These are phyloP conservation scores for Lacanobia wlatinum DNA, from an alignment of 2,888 invertebrate species.

Conservation along the genomic window DNA sequence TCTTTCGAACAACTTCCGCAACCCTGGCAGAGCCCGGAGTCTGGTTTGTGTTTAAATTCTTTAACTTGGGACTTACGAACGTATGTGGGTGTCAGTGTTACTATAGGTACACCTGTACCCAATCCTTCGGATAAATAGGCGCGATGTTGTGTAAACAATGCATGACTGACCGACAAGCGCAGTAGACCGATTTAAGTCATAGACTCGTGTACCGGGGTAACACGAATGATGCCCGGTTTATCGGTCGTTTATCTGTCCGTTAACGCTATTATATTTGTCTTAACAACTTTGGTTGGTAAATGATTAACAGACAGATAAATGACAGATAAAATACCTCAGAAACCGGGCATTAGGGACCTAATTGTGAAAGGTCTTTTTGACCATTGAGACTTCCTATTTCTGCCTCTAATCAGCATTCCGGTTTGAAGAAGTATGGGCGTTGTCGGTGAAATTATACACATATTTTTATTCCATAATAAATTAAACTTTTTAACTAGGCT, in stretches of 20 bases:
- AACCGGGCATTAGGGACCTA: background rate
- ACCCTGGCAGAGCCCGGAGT: no score
- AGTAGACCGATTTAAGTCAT: background rate
- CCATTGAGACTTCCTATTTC: background rate
- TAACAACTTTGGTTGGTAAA: no score
- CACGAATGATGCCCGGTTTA: no score
- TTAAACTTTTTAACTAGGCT: background rate
- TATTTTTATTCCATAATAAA: background rate
- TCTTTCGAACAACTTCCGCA: no score
- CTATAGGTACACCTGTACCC: background rate
- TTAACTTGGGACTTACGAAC: no score
- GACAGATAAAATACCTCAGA: no score
- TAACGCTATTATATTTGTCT: no score
- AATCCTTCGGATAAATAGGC: background rate
- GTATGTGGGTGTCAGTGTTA: no score
- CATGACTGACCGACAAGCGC: background rate
- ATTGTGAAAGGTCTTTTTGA: background rate
- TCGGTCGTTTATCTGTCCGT: no score
- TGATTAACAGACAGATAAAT: no score
- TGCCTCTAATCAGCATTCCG: background rate
- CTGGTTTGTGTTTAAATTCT: no score
- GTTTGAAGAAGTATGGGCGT: conserved; percentile 1
- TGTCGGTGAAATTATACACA: background rate
- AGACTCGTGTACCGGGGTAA: background rate
- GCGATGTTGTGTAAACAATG: background rate